Evolutionary conservation across 2,797 vertebrate genomes (phyloP).

Genomic region (Macropodus opercularis): DNA sequence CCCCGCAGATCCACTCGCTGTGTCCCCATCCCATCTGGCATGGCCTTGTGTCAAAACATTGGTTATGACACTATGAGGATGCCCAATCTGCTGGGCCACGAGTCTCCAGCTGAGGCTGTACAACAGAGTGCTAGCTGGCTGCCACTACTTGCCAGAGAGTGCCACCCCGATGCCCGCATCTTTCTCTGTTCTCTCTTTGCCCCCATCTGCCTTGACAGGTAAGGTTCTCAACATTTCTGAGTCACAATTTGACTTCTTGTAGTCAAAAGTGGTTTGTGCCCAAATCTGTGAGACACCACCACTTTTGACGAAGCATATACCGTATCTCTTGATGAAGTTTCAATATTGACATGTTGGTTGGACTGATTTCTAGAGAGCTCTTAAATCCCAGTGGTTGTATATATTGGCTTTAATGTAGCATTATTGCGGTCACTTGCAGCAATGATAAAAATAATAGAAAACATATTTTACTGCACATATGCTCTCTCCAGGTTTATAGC

Average conservation of each 20-base stretch:
- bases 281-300: too few relatives aligned
- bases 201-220: conserved; percentile 90
- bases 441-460: too few relatives aligned
- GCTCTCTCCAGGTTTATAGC: conserved; percentile 83
- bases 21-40: conserved; percentile 77
- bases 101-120: conserved; percentile 84
- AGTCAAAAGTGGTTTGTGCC: too few relatives aligned
- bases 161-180: conserved; percentile 85
- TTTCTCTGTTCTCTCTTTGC: conserved; percentile 91
- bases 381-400: too few relatives aligned
- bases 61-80: conserved; percentile 87
- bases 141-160: conserved; percentile 86
- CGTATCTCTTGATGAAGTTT: too few relatives aligned
- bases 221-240: conserved; percentile 40
- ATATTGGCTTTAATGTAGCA: too few relatives aligned
- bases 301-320: too few relatives aligned
- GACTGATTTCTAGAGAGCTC: too few relatives aligned
- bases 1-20: conserved; percentile 81
- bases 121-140: conserved; percentile 89
- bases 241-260: not conserved
- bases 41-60: conserved; percentile 87
- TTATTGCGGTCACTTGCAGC: too few relatives aligned
- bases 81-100: conserved; percentile 87
- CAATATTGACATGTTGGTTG: too few relatives aligned
- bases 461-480: too few relatives aligned